Conservation (phyloP, 2,888 invertebrate species). For the Noctua janthina region DNA sequence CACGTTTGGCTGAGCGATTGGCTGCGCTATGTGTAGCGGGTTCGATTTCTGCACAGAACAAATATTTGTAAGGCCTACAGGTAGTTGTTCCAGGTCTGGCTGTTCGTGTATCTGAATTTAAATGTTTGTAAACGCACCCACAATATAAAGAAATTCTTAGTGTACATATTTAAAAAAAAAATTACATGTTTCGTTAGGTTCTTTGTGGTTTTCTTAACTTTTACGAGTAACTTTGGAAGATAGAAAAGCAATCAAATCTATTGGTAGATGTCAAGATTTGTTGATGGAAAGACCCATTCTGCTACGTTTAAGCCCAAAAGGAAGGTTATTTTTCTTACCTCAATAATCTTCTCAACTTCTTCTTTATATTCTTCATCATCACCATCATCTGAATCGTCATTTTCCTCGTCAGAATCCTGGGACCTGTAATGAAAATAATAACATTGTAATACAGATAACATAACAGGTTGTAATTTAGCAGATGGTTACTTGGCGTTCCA, state of each 20-base stretch:
- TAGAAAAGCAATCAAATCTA: not conserved
- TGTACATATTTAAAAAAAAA: too few species aligned
- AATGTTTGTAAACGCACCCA: not conserved
- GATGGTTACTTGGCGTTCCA: not conserved
- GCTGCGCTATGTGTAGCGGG: not conserved
- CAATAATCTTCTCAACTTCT: constrained; percentile 71
- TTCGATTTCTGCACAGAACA: not conserved
- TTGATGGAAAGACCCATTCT: not conserved
- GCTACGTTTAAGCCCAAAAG: not conserved
- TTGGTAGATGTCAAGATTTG: not conserved
- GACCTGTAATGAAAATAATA: constrained; percentile 56
- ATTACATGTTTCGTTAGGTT: not conserved
- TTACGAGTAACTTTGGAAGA: not conserved
- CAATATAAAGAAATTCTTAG: not conserved
- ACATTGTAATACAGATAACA: not conserved
- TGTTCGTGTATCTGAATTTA: not conserved
- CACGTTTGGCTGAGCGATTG: not conserved
- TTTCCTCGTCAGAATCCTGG: constrained; percentile 71
- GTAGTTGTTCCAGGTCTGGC: not conserved
- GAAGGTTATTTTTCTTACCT: constrained; percentile 65
- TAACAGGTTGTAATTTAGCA: not conserved
- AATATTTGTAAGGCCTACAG: not conserved
- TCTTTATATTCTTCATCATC: constrained; percentile 74
- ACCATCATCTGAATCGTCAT: constrained; percentile 74
- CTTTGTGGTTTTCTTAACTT: not conserved